Percentiles rank a stretch among this genome's conserved stretches.
phyloP scores from a whole-genome alignment of 2,888 invertebrate genomes.

The Panzeria rudis region DNA sequence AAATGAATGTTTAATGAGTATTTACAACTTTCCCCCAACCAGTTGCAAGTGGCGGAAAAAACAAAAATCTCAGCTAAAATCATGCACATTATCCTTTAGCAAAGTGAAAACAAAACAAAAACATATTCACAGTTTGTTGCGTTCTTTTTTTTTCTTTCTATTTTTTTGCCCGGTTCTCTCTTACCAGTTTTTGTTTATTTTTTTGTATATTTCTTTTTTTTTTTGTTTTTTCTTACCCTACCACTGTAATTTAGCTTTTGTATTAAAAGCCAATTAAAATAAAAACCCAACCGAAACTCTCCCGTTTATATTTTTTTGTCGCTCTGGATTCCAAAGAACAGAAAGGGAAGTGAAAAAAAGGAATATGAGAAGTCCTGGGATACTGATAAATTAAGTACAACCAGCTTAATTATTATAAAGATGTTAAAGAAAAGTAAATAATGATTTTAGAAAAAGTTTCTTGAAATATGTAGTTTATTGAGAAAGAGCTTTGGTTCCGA shows the following conservation, averaged over 20 bases:
- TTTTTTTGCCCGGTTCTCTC: background rate
- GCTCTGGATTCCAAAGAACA: background rate
- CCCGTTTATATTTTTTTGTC: slow-evolving; percentile 19
- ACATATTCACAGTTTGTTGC: slow-evolving; percentile 70
- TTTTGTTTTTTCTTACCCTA: background rate
- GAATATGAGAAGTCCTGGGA: slow-evolving; percentile 24
- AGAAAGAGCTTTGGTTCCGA: no score
- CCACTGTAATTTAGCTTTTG: slow-evolving; percentile 52
- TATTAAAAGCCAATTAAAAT: slow-evolving; percentile 73
- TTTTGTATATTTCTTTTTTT: slow-evolving; percentile 11
- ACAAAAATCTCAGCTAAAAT: slow-evolving; percentile 55
- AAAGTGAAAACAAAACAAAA: slow-evolving; percentile 64
- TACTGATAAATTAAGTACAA: background rate
- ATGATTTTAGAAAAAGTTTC: no score
- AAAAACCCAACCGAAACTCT: slow-evolving; percentile 55
- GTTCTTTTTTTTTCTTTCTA: slow-evolving; percentile 17
- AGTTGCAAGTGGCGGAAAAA: slow-evolving; percentile 52
- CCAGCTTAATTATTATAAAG: slow-evolving; percentile 11
- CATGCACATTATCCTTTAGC: slow-evolving; percentile 64
- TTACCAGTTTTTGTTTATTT: background rate
- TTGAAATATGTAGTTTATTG: no score
- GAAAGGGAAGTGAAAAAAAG: slow-evolving; percentile 5
- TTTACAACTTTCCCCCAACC: slow-evolving; percentile 71
- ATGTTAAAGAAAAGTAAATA: background rate
- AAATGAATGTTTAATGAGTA: slow-evolving; percentile 72